Evolutionary conservation across 2,113 vertebrate species (phyloP).

Genomic region (Microcebus jonahi): DNA sequence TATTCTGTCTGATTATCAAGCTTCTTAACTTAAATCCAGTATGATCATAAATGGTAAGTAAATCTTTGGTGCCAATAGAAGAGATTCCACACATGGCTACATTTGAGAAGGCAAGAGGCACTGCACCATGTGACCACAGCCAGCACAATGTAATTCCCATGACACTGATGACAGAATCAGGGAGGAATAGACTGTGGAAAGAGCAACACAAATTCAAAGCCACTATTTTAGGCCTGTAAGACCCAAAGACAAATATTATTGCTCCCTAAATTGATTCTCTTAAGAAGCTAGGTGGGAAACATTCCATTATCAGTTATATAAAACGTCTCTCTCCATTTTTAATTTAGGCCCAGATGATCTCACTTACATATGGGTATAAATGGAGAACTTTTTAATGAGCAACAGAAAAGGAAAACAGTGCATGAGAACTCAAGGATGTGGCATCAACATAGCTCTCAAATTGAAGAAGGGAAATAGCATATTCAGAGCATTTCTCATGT

Average conservation of each 20-base stretch:
- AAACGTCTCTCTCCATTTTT: neutral
- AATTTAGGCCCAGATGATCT: neutral
- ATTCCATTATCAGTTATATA: neutral
- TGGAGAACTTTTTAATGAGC: neutral
- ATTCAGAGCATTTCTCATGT: neutral
- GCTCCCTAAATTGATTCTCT: neutral
- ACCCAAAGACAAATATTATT: neutral
- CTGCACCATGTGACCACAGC: neutral
- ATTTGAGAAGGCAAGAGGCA: neutral
- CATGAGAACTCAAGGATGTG: neutral
- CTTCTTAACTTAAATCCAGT: conserved; percentile 67
- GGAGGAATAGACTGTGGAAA: neutral
- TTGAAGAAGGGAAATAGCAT: neutral
- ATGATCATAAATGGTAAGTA: conserved; percentile 8
- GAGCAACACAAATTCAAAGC: neutral
- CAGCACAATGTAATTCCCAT: neutral
- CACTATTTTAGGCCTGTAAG: neutral
- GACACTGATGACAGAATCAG: neutral
- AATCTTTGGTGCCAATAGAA: conserved; percentile 29
- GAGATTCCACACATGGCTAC: neutral
- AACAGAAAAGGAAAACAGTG: neutral
- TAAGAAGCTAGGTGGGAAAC: neutral
- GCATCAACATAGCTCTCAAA: neutral
- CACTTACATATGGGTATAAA: neutral
- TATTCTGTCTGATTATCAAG: conserved; percentile 50